These are phyloP conservation scores for Caenorhabditis remanei DNA, from an alignment of 1,140 invertebrate genomes.

Conservation along the genomic window DNA sequence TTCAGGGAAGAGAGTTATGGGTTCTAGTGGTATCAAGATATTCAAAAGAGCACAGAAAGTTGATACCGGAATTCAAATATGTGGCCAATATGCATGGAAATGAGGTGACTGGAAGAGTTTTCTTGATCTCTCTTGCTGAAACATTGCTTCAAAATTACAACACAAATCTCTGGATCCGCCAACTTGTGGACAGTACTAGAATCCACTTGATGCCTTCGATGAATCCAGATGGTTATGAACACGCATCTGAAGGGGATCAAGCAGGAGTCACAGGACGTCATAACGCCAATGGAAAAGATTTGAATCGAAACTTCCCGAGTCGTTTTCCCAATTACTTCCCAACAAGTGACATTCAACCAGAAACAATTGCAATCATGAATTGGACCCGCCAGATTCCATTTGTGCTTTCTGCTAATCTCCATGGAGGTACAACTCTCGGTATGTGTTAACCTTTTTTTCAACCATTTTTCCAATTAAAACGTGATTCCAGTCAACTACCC, in stretches of 20 bases:
- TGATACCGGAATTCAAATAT: slow-evolving; percentile 92
- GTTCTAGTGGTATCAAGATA: slow-evolving; percentile 88
- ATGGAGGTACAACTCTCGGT: slow-evolving; percentile 89
- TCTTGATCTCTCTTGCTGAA: slow-evolving; percentile 86
- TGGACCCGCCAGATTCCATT: slow-evolving; percentile 90
- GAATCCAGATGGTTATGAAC: slow-evolving; percentile 90
- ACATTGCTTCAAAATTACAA: slow-evolving; percentile 90
- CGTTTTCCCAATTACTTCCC: slow-evolving; percentile 61
- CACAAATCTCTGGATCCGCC: slow-evolving; percentile 83
- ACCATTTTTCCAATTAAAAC: slow-evolving; percentile 28
- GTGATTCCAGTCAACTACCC: slow-evolving; percentile 84
- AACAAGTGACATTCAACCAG: slow-evolving; percentile 80
- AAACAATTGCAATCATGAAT: slow-evolving; percentile 90
- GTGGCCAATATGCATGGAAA: slow-evolving; percentile 97
- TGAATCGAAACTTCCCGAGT: slow-evolving; percentile 94
- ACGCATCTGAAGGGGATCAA: slow-evolving; percentile 67
- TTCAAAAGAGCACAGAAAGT: slow-evolving; percentile 87
- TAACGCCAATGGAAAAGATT: slow-evolving; percentile 88
- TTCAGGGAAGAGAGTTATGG: slow-evolving; percentile 68
- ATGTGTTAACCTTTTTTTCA: not conserved
- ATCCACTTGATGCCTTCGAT: slow-evolving; percentile 94
- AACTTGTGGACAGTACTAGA: slow-evolving; percentile 84
- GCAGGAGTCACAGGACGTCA: slow-evolving; percentile 81
- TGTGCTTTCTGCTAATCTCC: slow-evolving; percentile 94
- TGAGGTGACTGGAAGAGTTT: slow-evolving; percentile 90